Conservation (phyloP, 1,140 invertebrate genomes). For the Zaprionus davidi region DNA sequence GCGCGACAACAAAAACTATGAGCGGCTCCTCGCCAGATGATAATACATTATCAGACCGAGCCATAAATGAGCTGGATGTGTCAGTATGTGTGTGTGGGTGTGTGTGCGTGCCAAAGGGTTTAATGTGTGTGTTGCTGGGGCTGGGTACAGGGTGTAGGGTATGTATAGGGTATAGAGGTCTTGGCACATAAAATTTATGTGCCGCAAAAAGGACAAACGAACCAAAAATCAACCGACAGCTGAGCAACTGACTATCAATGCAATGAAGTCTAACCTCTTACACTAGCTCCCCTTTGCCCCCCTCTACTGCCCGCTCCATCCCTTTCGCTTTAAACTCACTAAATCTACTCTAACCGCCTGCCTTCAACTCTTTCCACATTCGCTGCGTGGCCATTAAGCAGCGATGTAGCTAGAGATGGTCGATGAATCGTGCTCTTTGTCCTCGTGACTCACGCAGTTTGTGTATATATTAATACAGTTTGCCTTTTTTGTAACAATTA, state of each 20-base stretch:
- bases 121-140: conserved; percentile 7
- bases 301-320: not conserved
- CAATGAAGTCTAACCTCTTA: conserved; percentile 38
- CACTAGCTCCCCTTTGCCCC: not conserved
- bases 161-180: conserved; percentile 25
- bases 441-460: not conserved
- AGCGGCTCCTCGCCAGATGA: conserved; percentile 25
- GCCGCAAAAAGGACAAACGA: conserved; percentile 65
- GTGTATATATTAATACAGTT: not conserved
- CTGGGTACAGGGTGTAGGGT: not conserved
- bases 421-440: not conserved
- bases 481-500: not conserved
- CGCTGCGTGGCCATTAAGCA: conserved; percentile 21
- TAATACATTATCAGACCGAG: conserved; percentile 64
- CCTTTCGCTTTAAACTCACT: conserved; percentile 11
- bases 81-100: not conserved
- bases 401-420: conserved; percentile 10
- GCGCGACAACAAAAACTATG: conserved; percentile 47
- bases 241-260: conserved; percentile 54
- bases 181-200: conserved; percentile 75
- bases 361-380: not conserved
- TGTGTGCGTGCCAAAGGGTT: conserved; percentile 45
- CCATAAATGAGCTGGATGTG: conserved; percentile 66
- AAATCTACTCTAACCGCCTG: conserved; percentile 5
- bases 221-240: conserved; percentile 70